Evolutionary conservation across 2,113 vertebrate genomes (phyloP).

Genomic region (Montifringilla adamsi): DNA sequence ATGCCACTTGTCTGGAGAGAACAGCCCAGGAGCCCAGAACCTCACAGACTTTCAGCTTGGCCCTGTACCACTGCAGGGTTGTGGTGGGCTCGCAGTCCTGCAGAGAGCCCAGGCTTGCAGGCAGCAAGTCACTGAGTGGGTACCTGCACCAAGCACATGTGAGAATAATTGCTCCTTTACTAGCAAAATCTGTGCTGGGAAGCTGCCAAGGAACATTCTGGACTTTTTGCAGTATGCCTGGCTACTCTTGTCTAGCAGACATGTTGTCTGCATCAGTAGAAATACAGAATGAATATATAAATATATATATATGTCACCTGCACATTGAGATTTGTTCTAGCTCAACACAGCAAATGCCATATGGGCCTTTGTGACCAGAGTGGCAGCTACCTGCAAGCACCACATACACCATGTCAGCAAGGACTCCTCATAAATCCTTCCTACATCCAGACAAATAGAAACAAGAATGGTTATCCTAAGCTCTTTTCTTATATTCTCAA

Average conservation of each 20-base stretch:
- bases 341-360: background rate
- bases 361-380: background rate
- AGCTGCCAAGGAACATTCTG: background rate
- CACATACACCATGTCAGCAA: background rate
- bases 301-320: background rate
- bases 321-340: background rate
- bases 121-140: accelerated
- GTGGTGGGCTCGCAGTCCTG: background rate
- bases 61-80: background rate
- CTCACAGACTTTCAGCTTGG: background rate
- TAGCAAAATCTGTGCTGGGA: background rate
- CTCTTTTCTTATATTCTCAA: background rate
- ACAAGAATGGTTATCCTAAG: background rate
- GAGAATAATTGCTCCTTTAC: background rate
- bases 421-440: background rate
- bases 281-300: background rate
- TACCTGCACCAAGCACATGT: background rate
- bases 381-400: background rate
- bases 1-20: background rate
- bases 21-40: background rate
- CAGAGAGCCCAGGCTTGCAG: background rate
- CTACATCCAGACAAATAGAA: background rate
- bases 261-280: background rate
- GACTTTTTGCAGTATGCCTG: background rate
- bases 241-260: background rate